Evolutionary conservation across 1,140 invertebrate species (phyloP), one percentile per base, ranked within the genome.

Genomic region (Drosophila novamexicana): DNA sequence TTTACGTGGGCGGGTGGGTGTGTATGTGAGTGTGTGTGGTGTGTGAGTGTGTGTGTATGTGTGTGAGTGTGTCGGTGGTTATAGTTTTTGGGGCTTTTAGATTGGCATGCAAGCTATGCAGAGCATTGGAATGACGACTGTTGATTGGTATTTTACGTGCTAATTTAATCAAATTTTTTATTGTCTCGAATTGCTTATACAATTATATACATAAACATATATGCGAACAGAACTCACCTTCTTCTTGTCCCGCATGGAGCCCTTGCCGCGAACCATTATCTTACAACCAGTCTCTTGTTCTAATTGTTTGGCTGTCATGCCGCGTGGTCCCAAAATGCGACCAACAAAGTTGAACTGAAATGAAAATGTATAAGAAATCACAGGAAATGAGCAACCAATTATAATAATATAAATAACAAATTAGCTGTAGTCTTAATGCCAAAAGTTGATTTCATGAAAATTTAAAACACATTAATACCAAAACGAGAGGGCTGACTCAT

Each of bases 311-410:
- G 99, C 98, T 64, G 99, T 99, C 98, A 99, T 99, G 77, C 99
- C 99, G 79, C 98, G 94, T 68, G 99, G 99, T 47, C 99, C 99
- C 91, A 99, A 94, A 95, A 99, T 99, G 94, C 99, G 95, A 81
- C 99, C 99, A 76, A 99, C 99, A 93, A 99, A 99, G 94, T 99
- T 99, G 94, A 99, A 99, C 98, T 99, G 95, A 74, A 97, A 97
- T 56, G 18, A 65, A 70, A 96, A 97, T 50, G 39, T 57, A 22
- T 1, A 42, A 45, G 32, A 84, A 75, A 70, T 53, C 56, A 70
- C 77, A 82, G 93, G 93, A 92, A 81, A 81, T 73, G 56, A 92
- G 66, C 66, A 69, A 65, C 58, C 22, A 70, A 84, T 82, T 80
- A 72, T 65, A 78, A 71, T 83, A 67, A 70, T 69, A 72, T 79